These are phyloP conservation scores for Drosophila birchii DNA, from an alignment of 2,888 invertebrate genomes.

Conservation along the genomic window DNA sequence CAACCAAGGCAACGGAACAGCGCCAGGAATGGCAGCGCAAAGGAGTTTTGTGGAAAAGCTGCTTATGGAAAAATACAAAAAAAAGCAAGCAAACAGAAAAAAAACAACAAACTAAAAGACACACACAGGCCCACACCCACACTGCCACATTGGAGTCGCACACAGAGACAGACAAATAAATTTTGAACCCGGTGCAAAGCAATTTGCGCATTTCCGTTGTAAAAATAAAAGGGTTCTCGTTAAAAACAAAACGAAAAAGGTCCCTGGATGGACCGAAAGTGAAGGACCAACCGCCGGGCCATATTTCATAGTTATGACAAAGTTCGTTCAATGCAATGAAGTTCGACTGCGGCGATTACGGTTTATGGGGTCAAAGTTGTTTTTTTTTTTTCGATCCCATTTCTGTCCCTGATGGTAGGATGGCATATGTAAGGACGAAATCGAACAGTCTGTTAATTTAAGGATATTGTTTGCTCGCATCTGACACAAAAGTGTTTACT, in stretches of 20 bases:
- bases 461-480: constrained; percentile 1
- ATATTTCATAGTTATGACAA: constrained; percentile 68
- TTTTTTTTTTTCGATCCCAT: not conserved
- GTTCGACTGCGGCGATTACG: constrained; percentile 35
- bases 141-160: constrained; percentile 2
- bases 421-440: constrained; percentile 3
- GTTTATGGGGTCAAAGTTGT: constrained; percentile 14
- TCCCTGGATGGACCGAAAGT: constrained; percentile 47
- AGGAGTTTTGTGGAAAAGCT: constrained; percentile 59
- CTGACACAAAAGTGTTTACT: not conserved
- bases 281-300: constrained; percentile 41
- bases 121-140: constrained; percentile 52
- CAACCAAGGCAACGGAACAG: constrained; percentile 46
- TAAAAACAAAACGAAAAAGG: constrained; percentile 71
- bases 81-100: not conserved
- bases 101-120: constrained; percentile 44
- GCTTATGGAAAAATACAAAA: constrained; percentile 75
- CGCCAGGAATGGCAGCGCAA: constrained; percentile 25
- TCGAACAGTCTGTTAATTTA: constrained; percentile 12
- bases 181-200: constrained; percentile 78
- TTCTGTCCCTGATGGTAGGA: not conserved
- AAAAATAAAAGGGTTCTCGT: constrained; percentile 78
- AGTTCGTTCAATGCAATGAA: constrained; percentile 63
- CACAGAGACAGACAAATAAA: constrained; percentile 42
- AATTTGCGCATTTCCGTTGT: constrained; percentile 77